Evolutionary conservation across 2,113 vertebrate species (phyloP).

Genomic region (Aldabrachelys gigantea): DNA sequence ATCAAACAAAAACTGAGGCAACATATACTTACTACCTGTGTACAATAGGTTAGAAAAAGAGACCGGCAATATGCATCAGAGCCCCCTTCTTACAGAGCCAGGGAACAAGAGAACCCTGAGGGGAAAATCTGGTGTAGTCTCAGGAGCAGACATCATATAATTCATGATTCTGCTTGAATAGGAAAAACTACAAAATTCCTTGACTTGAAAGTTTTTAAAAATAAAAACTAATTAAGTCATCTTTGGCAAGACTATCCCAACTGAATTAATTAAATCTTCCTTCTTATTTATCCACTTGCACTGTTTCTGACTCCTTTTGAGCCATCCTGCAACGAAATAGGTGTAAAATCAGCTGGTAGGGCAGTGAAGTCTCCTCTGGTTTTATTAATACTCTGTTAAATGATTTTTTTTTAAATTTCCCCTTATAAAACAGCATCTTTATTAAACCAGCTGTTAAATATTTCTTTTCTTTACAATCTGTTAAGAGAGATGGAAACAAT

Average conservation of each 20-base stretch:
- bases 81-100: neutral
- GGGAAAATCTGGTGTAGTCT: neutral
- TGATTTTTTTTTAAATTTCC: neutral
- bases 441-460: neutral
- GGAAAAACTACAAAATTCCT: rapidly evolving
- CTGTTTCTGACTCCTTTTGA: neutral
- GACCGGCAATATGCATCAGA: neutral
- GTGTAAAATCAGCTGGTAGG: slow-evolving; percentile 18
- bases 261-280: neutral
- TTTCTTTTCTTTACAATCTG: neutral
- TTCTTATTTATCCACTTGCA: neutral
- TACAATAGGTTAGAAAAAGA: neutral
- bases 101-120: neutral
- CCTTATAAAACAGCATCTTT: slow-evolving; percentile 8
- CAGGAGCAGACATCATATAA: neutral
- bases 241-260: neutral
- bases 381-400: slow-evolving; percentile 4
- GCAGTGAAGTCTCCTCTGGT: slow-evolving; percentile 8
- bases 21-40: neutral
- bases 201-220: neutral
- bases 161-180: neutral
- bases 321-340: neutral
- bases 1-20: neutral
- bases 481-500: neutral
- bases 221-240: neutral